Conservation (phyloP, 2,888 invertebrate genomes). For the Drosophila atripex region DNA sequence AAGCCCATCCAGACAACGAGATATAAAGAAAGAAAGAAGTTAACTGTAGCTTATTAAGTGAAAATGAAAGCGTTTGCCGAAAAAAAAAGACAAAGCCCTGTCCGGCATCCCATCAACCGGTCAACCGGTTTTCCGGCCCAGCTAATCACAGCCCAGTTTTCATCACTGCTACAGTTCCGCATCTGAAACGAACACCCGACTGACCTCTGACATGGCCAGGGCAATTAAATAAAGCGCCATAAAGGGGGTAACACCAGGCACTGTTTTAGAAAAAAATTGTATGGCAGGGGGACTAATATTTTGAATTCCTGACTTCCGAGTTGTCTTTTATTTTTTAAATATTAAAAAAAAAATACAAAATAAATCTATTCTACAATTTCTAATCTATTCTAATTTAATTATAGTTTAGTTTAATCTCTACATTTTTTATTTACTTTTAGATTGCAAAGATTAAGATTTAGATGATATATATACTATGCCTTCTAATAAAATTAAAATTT, state of each 20-base stretch:
- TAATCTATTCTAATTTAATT: neutral
- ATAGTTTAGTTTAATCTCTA: neutral
- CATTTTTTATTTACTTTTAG: slow-evolving; percentile 4
- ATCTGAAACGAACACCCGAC: slow-evolving; percentile 28
- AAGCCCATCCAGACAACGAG: slow-evolving; percentile 2
- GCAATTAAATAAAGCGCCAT: neutral
- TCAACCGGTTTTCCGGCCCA: slow-evolving; percentile 52
- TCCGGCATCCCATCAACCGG: slow-evolving; percentile 56
- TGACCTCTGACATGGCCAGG: slow-evolving; percentile 21
- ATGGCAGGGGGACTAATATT: too few relatives aligned
- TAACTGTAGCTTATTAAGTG: slow-evolving; percentile 78
- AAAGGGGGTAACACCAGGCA: neutral
- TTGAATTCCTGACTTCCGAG: too few relatives aligned
- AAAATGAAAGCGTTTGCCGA: slow-evolving; percentile 79
- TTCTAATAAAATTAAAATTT: neutral
- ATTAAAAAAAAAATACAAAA: too few relatives aligned
- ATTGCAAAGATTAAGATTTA: slow-evolving; percentile 11
- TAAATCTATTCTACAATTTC: too few relatives aligned
- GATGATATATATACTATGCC: neutral
- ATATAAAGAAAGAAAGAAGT: slow-evolving; percentile 63
- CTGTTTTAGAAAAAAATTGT: too few relatives aligned
- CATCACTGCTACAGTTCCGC: slow-evolving; percentile 36
- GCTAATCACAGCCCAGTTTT: slow-evolving; percentile 40
- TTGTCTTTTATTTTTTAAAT: too few relatives aligned
- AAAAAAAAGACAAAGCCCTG: slow-evolving; percentile 53